A percentile compares a stretch with the other conserved stretches of the same genome.
phyloP scores from a whole-genome alignment of 1,140 invertebrate genomes.

The Drosophila equinoxialis region DNA sequence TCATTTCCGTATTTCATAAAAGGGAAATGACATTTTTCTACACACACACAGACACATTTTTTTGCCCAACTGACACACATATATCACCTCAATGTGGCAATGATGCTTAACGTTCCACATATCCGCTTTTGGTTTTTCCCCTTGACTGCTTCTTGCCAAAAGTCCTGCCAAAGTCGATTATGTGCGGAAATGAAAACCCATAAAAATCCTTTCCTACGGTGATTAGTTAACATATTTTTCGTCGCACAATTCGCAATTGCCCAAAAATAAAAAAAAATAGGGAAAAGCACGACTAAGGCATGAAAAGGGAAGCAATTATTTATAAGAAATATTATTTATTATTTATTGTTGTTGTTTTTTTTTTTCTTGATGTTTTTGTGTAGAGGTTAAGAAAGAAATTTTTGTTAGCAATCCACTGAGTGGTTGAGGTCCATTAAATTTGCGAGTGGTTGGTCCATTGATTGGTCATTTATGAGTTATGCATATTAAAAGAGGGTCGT shows the following conservation, averaged over 20 bases:
- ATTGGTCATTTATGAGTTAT: slow-evolving; percentile 64
- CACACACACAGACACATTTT: too few relatives aligned
- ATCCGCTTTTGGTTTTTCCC: slow-evolving; percentile 81
- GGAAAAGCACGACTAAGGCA: too few relatives aligned
- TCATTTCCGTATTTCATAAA: slow-evolving; percentile 68
- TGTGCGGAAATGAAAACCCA: slow-evolving; percentile 82
- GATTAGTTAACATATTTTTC: slow-evolving; percentile 82
- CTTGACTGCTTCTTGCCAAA: slow-evolving; percentile 53
- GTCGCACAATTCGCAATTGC: slow-evolving; percentile 36
- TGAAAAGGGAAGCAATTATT: slow-evolving; percentile 78
- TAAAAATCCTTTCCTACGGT: slow-evolving; percentile 83
- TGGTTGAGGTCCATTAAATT: slow-evolving; percentile 72
- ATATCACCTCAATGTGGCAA: slow-evolving; percentile 67
- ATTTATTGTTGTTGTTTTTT: slow-evolving; percentile 63
- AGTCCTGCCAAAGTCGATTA: slow-evolving; percentile 67
- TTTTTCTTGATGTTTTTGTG: slow-evolving; percentile 21
- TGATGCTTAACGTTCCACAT: slow-evolving; percentile 71
- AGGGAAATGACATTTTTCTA: slow-evolving; percentile 79
- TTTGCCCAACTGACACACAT: slow-evolving; percentile 49
- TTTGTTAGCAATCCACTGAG: slow-evolving; percentile 28
- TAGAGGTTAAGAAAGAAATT: slow-evolving; percentile 34
- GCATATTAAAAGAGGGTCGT: slow-evolving; percentile 62
- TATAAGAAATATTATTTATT: slow-evolving; percentile 83
- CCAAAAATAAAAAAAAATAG: background rate
- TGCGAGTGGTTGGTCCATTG: slow-evolving; percentile 34